Conservation (phyloP, 2,113 vertebrate species). For the Nestor notabilis region DNA sequence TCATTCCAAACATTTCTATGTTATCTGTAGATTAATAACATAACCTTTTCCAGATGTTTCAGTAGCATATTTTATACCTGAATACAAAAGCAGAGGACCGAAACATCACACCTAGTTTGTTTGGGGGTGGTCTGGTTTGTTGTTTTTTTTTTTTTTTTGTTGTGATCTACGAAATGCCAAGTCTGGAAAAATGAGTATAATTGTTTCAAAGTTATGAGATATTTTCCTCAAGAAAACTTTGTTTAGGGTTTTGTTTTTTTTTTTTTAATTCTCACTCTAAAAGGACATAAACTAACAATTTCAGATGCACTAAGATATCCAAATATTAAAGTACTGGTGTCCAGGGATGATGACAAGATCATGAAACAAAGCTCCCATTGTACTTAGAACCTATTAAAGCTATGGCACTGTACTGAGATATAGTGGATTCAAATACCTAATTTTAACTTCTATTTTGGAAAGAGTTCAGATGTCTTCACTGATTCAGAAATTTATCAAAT, state of each 20-base stretch:
- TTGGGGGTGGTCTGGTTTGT: fast-evolving
- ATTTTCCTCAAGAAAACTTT: background rate
- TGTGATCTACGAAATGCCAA: background rate
- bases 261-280: background rate
- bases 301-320: background rate
- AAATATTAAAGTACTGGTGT: background rate
- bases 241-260: background rate
- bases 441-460: background rate
- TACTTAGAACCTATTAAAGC: background rate
- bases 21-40: background rate
- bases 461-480: background rate
- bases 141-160: background rate
- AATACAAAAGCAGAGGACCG: background rate
- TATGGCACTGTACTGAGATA: background rate
- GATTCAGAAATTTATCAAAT: background rate
- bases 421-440: background rate
- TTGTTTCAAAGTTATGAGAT: background rate
- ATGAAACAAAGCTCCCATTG: background rate
- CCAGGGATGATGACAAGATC: background rate
- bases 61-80: background rate
- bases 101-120: background rate
- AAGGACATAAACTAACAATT: background rate
- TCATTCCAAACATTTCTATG: background rate
- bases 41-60: background rate
- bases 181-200: background rate